phyloP scores from a whole-genome alignment of 2,888 invertebrate species.

The Eupsilia transversa region DNA sequence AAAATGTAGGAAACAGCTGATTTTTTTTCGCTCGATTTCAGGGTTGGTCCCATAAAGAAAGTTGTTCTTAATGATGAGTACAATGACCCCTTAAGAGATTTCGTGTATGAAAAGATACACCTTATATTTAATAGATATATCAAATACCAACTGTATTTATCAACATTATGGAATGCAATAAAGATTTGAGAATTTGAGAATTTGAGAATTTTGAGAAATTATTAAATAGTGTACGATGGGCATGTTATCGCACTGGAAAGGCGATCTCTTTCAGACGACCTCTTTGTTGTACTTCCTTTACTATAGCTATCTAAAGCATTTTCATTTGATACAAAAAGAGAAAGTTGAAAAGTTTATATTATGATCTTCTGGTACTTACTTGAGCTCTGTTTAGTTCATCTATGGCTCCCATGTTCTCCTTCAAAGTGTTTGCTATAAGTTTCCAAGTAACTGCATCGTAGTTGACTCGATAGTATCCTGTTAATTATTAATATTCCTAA shows the following conservation, averaged over 20 bases:
- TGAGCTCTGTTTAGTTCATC: slow-evolving; percentile 89
- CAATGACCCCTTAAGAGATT: too few relatives aligned
- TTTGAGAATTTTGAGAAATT: too few relatives aligned
- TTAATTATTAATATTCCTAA: slow-evolving; percentile 51
- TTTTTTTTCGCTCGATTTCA: too few relatives aligned
- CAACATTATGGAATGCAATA: too few relatives aligned
- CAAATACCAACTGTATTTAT: too few relatives aligned
- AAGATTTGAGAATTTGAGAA: too few relatives aligned
- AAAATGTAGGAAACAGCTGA: too few relatives aligned
- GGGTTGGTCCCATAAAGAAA: too few relatives aligned
- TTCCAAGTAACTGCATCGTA: slow-evolving; percentile 90
- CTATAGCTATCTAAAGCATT: background rate
- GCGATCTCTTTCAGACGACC: background rate
- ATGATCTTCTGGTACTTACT: slow-evolving; percentile 68
- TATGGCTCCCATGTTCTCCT: slow-evolving; percentile 77
- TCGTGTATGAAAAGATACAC: too few relatives aligned
- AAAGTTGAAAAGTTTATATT: background rate
- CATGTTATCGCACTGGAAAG: background rate
- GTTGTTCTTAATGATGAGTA: too few relatives aligned
- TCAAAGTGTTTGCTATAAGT: slow-evolving; percentile 86
- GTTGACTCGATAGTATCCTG: slow-evolving; percentile 91
- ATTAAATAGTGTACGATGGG: background rate
- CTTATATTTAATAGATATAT: too few relatives aligned
- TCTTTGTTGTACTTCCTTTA: background rate
- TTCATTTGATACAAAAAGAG: background rate